These are phyloP conservation scores for Polymixis lichenea DNA, from an alignment of 2,888 invertebrate species.

Conservation along the genomic window DNA sequence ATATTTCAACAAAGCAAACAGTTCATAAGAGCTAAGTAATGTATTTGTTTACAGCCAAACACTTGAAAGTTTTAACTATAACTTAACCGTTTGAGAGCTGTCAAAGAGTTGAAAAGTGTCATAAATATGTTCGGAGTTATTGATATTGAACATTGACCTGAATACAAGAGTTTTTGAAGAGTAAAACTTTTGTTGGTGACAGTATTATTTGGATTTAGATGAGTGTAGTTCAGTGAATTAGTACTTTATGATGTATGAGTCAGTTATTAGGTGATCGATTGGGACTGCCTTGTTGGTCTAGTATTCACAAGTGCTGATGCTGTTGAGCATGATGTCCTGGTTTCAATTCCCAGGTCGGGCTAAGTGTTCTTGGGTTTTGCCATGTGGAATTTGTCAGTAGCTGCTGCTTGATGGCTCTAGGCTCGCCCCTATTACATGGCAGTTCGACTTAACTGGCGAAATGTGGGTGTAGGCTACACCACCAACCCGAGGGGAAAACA, in stretches of 20 bases:
- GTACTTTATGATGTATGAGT: neutral
- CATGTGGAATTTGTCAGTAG: no score
- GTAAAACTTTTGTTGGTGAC: constrained; percentile 21
- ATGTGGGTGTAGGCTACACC: no score
- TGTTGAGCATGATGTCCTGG: no score
- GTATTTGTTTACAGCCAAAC: constrained; percentile 57
- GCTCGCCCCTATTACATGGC: no score
- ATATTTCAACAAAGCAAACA: constrained; percentile 28
- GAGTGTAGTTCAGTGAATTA: constrained; percentile 7
- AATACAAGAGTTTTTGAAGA: constrained; percentile 13
- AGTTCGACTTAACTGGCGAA: no score
- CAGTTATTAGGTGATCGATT: no score
- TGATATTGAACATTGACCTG: constrained; percentile 40
- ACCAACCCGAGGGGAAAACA: no score
- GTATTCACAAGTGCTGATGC: no score
- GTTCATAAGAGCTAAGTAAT: constrained; percentile 44
- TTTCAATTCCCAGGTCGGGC: no score
- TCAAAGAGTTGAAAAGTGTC: constrained; percentile 59
- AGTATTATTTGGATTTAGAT: constrained; percentile 12
- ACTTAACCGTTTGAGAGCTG: constrained; percentile 45
- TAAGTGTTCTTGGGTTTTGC: no score
- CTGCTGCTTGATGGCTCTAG: no score
- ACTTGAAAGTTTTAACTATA: constrained; percentile 50
- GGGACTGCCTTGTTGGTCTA: no score
- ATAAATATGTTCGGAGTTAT: constrained; percentile 46